Percentiles rank a stretch among this genome's conserved stretches.
Evolutionary conservation across 2,113 vertebrate species (phyloP).

Genomic region (Daboia siamensis): DNA sequence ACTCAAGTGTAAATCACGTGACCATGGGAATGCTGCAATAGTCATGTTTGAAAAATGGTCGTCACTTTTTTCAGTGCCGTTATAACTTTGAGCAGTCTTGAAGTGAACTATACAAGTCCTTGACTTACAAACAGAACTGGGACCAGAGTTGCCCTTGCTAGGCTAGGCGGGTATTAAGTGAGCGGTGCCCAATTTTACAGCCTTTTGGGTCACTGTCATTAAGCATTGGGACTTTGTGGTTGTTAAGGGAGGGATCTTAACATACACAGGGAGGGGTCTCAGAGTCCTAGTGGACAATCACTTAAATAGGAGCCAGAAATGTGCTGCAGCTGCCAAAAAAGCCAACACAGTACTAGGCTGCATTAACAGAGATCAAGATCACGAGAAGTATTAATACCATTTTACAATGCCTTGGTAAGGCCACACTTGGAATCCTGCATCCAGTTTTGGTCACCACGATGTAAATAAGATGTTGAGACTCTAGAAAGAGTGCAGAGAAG

Average conservation of each 20-base stretch:
- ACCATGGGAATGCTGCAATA: not conserved
- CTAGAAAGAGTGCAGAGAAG: no score
- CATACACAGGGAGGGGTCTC: no score
- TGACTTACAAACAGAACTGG: not conserved
- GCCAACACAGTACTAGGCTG: no score
- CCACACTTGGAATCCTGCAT: no score
- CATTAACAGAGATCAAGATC: no score
- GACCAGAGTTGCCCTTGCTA: not conserved
- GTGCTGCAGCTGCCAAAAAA: no score
- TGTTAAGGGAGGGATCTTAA: not conserved
- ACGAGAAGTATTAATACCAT: no score
- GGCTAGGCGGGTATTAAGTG: not conserved
- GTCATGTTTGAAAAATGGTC: not conserved
- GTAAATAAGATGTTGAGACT: no score
- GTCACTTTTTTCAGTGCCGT: not conserved
- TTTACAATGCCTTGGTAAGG: no score
- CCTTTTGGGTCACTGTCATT: not conserved
- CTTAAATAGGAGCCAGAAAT: no score
- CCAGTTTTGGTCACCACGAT: no score
- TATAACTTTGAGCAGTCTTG: not conserved
- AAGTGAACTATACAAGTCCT: not conserved
- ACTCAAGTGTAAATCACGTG: not conserved
- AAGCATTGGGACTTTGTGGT: not conserved
- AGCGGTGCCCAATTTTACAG: not conserved
- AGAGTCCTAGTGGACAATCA: no score